These are phyloP conservation scores for Spodoptera picta DNA, from an alignment of 2,888 invertebrate genomes.

Conservation along the genomic window DNA sequence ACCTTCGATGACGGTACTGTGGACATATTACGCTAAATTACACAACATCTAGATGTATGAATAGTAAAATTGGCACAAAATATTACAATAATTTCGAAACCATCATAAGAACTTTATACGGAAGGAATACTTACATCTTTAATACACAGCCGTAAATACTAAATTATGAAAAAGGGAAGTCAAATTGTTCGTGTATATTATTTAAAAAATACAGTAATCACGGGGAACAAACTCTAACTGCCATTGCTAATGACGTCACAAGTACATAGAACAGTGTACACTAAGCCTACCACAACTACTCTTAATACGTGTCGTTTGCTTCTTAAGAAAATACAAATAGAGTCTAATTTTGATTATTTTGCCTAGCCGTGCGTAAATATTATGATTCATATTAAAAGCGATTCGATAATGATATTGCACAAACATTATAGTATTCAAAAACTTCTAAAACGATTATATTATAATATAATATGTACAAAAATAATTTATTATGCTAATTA, in stretches of 20 bases:
- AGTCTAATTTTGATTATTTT: slow-evolving; percentile 1
- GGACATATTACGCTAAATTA: slow-evolving; percentile 24
- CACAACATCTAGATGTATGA: slow-evolving; percentile 16
- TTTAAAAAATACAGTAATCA: too few species aligned
- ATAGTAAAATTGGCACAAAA: slow-evolving; percentile 33
- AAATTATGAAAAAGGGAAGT: background rate
- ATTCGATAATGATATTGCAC: slow-evolving; percentile 46
- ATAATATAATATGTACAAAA: slow-evolving; percentile 43
- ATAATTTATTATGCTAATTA: slow-evolving; percentile 46
- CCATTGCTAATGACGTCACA: background rate
- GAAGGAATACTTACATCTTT: background rate
- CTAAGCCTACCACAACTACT: background rate
- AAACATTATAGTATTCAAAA: slow-evolving; percentile 19
- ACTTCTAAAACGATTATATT: slow-evolving; percentile 5
- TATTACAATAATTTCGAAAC: too few species aligned
- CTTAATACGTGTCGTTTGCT: background rate
- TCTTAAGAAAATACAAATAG: slow-evolving; percentile 13
- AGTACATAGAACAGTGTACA: background rate
- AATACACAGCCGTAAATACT: background rate
- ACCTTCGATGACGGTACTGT: slow-evolving; percentile 24
- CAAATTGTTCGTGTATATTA: too few species aligned
- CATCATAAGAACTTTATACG: too few species aligned
- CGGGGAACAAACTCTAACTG: background rate
- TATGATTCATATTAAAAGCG: slow-evolving; percentile 18
- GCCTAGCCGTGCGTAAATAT: background rate